Evolutionary conservation across 92 coral and sea anemone genomes (phyloP), one percentile per base, ranked within the genome.

Genomic region (Epizoanthus scotinus): DNA sequence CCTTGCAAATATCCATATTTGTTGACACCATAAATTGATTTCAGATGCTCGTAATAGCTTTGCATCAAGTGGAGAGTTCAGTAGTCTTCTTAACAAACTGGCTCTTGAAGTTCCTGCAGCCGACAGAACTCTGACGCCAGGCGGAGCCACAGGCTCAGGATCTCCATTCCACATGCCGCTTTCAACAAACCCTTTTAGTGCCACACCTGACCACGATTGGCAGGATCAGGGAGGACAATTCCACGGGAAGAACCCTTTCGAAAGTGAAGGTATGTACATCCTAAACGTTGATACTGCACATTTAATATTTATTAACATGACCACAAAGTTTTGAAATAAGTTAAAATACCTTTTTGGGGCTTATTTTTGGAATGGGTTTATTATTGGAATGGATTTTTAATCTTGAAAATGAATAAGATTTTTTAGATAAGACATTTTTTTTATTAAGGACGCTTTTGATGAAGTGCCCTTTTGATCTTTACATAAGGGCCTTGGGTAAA

Each of bases 101-200:
- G 52, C 68, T 3, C 66, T 86, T 21, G 92, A 89, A 29, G 89
- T 81, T 29, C 24, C 79, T 31, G 28, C 75, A 20, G 52, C 71
- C 5, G 79, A 81, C 42, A 84, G 86, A 49, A 84, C 94, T 56
- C 83, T 91, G 65, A 92, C 97, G 3, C 97, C 97, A 1, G 88
- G 88, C 0, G 83, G 90, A 73, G 58, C 87, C 0, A 64, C 22
- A 28, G 81, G n/a, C 40, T 36, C 47, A 3, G 62, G 56, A 20
- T 70, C 78, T 3, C 7, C 54, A 44, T 63, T 56, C n/a, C 67
- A 77, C 60, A 55, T 42, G 20, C 57, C 42, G 17, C 19, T 40
- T 12, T 57, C 75, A 3, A 63, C 54, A 7, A 40, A 82, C 22
- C 54, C 89, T 5, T 84, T 79, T 24, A 18, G 17, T 10, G 82